A percentile compares a stretch with the other conserved stretches of the same genome.
Evolutionary conservation across 1,140 invertebrate genomes (phyloP).

Genomic region (Monochamus saltuarius): DNA sequence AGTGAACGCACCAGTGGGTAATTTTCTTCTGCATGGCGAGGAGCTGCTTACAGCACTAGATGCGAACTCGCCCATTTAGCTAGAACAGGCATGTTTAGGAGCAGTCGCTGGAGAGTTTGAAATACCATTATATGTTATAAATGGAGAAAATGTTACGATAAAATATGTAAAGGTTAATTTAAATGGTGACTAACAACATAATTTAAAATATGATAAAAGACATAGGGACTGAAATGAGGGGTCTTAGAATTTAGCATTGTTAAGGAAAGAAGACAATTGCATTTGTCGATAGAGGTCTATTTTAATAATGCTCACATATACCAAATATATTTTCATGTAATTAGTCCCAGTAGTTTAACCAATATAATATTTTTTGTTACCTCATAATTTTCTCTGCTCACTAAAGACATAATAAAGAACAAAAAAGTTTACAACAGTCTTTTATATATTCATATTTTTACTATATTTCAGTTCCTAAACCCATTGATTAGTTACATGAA

Average conservation of each 20-base stretch:
- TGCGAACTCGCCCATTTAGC: slow-evolving; percentile 40
- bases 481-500: no score
- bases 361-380: background rate
- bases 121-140: slow-evolving; percentile 23
- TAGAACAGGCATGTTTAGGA: slow-evolving; percentile 22
- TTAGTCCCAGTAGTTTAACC: background rate
- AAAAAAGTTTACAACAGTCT: no score
- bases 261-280: background rate
- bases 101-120: slow-evolving; percentile 31
- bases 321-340: slow-evolving; percentile 2
- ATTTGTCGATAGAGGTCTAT: background rate
- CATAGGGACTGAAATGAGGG: slow-evolving; percentile 19
- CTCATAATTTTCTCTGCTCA: no score
- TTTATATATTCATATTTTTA: no score
- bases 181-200: slow-evolving; percentile 21
- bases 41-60: slow-evolving; percentile 59
- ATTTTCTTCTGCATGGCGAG: slow-evolving; percentile 54
- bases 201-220: slow-evolving; percentile 4
- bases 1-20: slow-evolving; percentile 58
- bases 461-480: no score
- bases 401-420: no score
- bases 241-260: slow-evolving; percentile 3
- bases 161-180: slow-evolving; percentile 18
- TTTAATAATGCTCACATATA: slow-evolving; percentile 10
- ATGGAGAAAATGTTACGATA: slow-evolving; percentile 18